Evolutionary conservation across 2,113 vertebrate genomes (phyloP), one percentile per base, ranked within the genome.

Genomic region (Psittacus erithacus): DNA sequence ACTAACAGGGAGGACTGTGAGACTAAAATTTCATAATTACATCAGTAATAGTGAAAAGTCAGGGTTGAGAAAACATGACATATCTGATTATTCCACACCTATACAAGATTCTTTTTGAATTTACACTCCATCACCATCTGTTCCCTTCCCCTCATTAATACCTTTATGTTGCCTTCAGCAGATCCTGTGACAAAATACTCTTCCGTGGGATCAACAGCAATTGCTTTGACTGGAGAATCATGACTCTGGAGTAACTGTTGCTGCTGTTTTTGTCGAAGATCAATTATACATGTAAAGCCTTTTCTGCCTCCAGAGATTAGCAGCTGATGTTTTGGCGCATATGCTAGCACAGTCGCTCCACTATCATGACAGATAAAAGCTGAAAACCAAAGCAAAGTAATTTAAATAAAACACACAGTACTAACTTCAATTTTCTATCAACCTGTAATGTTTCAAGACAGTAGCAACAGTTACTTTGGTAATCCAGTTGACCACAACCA

Each of bases 131-230:
- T 4, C 43, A 55, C 16, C 17, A 59, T 43, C 33, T 44, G 19
- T 43, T 81, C 46, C 76, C 44, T 63, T 27, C 38, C 52, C 4
- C 4, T 67, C 28, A 77, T 41, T 46, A 88, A 74, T 98, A 99
- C 99, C 99, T 99, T 99, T 94, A 99, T 99, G 97, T 98, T 99
- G 92, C 99, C 99, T 97, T 99, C 99, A 6, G 99, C 98, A 62
- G 99, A 99, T 91, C 99, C 99, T 46, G 99, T 99, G 96, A 99
- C 98, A 92, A 99, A 99, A 95, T 99, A 99, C 93, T 98, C 98
- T 96, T 99, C 99, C 3, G 98, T 98, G 81, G 98, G 97, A 96
- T 99, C 98, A 31, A 99, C 96, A 57, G 99, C 98, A 97, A 99
- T 98, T 3, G 99, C 99, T 98, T 99, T 99, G 75, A 99, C 97